Conservation (phyloP, 2,888 invertebrate genomes). For the Gortyna flavago region DNA sequence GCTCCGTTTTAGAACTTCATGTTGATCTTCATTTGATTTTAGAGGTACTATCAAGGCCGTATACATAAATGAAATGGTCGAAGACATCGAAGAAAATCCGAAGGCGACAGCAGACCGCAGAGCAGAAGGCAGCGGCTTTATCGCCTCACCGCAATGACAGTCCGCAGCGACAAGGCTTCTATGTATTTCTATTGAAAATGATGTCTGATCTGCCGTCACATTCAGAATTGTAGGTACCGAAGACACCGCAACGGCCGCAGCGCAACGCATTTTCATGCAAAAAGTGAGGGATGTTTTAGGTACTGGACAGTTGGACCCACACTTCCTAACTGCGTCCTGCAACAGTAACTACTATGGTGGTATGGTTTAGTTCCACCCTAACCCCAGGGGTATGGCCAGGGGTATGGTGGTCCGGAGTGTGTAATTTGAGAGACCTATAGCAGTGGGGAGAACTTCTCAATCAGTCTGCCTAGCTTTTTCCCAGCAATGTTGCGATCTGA, state of each 20-base stretch:
- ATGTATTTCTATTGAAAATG: not conserved
- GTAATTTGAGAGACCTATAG: not conserved
- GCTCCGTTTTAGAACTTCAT: slow-evolving; percentile 19
- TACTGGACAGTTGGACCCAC: too few relatives aligned
- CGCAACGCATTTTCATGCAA: not conserved
- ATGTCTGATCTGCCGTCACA: not conserved
- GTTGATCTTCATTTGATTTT: not conserved
- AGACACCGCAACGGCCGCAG: not conserved
- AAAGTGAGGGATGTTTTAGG: too few relatives aligned
- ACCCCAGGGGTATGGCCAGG: too few relatives aligned
- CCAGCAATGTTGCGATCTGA: not conserved
- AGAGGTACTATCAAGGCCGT: not conserved
- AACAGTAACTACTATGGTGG: too few relatives aligned
- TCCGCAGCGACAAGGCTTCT: not conserved
- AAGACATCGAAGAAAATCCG: not conserved
- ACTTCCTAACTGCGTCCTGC: too few relatives aligned
- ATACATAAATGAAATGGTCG: not conserved
- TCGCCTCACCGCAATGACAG: too few relatives aligned
- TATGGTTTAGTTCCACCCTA: too few relatives aligned
- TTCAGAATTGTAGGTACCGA: not conserved
- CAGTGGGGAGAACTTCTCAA: too few relatives aligned
- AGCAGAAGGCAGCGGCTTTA: not conserved
- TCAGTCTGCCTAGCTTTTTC: not conserved
- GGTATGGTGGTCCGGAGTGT: too few relatives aligned
- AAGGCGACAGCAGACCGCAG: not conserved